Conservation (phyloP, 2,113 vertebrate species). For the Heloderma charlesbogerti region DNA sequence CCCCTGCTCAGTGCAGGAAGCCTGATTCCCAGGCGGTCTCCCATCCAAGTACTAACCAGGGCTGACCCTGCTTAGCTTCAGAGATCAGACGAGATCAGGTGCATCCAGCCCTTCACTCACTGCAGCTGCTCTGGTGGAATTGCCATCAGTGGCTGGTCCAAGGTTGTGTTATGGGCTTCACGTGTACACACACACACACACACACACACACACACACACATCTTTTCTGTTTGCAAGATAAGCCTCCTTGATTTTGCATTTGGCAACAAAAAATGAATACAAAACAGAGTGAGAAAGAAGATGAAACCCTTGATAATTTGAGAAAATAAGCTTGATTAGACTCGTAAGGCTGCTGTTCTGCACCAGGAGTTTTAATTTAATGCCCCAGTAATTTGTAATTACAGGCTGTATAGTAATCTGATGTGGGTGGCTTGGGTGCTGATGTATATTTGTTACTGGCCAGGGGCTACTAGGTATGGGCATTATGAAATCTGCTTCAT, state of each 20-base stretch:
- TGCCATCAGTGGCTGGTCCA: neutral
- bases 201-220: neutral
- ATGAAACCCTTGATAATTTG: neutral
- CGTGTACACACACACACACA: too few relatives aligned
- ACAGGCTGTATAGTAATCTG: neutral
- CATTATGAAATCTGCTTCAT: neutral
- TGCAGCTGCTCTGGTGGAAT: neutral
- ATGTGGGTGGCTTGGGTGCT: neutral
- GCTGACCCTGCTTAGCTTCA: too few relatives aligned
- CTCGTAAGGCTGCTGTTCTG: neutral
- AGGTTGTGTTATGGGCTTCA: neutral
- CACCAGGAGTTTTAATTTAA: conserved; percentile 13
- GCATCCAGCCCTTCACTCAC: too few relatives aligned
- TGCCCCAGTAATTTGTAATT: conserved; percentile 14
- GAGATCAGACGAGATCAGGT: too few relatives aligned
- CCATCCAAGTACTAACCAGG: too few relatives aligned
- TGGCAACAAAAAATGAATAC: neutral
- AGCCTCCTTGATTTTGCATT: neutral
- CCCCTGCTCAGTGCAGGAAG: too few relatives aligned
- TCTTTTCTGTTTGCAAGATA: neutral
- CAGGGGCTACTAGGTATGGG: neutral
- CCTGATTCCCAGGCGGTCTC: too few relatives aligned
- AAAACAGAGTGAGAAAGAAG: neutral
- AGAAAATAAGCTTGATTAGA: conserved; percentile 5
- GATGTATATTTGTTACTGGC: neutral